Conservation (phyloP, 2,113 vertebrate species). For the Parus major region DNA sequence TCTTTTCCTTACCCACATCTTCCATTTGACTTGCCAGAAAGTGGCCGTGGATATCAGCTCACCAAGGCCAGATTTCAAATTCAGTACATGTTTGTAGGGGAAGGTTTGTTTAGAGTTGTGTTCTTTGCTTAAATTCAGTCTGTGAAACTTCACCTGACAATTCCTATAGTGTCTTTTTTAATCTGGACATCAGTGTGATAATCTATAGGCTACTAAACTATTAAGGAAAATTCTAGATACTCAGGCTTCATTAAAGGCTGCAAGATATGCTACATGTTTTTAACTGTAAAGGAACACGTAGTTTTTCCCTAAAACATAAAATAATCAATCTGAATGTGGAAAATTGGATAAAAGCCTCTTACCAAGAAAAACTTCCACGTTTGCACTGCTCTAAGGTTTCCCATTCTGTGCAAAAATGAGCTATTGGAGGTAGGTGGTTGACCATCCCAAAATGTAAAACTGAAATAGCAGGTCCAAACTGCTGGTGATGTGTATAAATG, state of each 20-base stretch:
- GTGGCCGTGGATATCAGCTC: fast-evolving
- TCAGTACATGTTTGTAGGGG: fast-evolving
- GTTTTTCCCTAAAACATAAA: background rate
- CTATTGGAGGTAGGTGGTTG: background rate
- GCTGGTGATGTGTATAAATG: background rate
- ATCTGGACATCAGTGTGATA: background rate
- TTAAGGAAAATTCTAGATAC: background rate
- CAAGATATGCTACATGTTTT: background rate
- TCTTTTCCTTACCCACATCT: background rate
- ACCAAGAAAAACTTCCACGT: background rate
- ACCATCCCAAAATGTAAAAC: background rate
- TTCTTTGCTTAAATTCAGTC: background rate
- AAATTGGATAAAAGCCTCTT: background rate
- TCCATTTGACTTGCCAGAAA: background rate
- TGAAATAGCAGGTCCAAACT: background rate
- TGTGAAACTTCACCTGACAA: background rate
- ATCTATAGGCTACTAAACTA: background rate
- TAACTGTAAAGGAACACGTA: fast-evolving
- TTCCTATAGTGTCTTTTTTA: background rate
- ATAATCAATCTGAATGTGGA: background rate
- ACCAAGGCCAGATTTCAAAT: background rate
- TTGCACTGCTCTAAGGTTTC: background rate
- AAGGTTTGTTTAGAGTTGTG: background rate
- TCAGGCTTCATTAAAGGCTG: background rate
- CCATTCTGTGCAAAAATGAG: background rate